Evolutionary conservation across 2,797 vertebrate species (phyloP).

Genomic region (Tadarida brasiliensis): DNA sequence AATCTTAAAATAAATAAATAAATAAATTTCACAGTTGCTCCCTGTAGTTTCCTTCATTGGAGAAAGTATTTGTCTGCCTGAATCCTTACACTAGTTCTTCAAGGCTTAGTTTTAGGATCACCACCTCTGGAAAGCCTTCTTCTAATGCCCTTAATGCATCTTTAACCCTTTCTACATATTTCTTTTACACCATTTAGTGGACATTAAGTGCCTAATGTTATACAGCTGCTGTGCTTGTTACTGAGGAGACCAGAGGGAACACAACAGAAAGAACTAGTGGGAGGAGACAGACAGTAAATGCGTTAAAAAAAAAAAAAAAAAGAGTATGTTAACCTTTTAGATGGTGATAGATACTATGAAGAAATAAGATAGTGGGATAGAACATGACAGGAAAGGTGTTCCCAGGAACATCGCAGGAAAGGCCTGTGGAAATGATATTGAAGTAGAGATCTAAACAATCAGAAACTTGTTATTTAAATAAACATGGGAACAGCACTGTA

Average conservation of each 20-base stretch:
- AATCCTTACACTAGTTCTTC: background rate
- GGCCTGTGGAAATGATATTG: background rate
- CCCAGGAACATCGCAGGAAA: background rate
- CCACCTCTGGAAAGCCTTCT: background rate
- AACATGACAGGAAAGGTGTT: background rate
- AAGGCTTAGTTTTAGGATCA: slow-evolving; percentile 31
- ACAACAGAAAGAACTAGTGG: background rate
- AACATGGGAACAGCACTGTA: background rate
- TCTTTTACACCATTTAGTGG: background rate
- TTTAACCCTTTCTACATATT: background rate
- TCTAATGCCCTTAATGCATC: background rate
- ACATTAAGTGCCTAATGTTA: slow-evolving; percentile 4
- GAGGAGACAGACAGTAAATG: slow-evolving; percentile 37
- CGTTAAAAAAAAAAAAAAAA: background rate
- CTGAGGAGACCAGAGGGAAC: slow-evolving; percentile 14
- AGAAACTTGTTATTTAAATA: slow-evolving; percentile 18
- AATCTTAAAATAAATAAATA: background rate
- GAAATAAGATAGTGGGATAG: background rate
- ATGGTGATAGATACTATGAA: background rate
- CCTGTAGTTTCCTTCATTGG: background rate
- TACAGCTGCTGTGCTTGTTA: background rate
- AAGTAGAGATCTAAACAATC: background rate
- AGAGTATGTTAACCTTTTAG: slow-evolving; percentile 2
- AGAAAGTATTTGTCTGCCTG: background rate
- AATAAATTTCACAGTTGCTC: background rate